Conservation (phyloP, 2,797 vertebrate species). For the Tangara arthus region DNA sequence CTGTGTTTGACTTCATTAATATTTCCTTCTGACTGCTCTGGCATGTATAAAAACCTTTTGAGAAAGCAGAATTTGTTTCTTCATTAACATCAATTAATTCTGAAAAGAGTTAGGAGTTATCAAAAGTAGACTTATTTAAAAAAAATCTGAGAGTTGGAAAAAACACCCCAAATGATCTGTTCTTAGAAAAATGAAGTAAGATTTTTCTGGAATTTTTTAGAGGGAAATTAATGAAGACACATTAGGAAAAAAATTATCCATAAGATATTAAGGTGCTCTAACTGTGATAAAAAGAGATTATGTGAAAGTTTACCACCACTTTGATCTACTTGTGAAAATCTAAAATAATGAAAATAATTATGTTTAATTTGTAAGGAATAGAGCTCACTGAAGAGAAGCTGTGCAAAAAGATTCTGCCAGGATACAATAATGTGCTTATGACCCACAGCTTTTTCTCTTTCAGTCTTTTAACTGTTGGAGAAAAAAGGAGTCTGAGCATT, state of each 20-base stretch:
- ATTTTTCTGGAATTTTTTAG: neutral
- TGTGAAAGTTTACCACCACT: neutral
- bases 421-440: neutral
- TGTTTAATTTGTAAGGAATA: neutral
- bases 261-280: neutral
- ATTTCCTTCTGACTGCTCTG: neutral
- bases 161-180: rapidly evolving
- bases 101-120: neutral
- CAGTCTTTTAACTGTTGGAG: neutral
- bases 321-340: neutral
- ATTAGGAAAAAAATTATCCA: neutral
- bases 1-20: neutral
- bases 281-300: neutral
- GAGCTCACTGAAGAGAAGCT: neutral
- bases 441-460: neutral
- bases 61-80: neutral
- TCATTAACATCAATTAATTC: neutral
- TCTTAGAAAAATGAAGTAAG: neutral
- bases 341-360: neutral
- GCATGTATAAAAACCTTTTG: neutral
- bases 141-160: neutral
- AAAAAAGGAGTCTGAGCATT: neutral
- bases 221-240: neutral
- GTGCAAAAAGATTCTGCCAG: neutral
- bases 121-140: neutral